Conservation (phyloP, 2,888 invertebrate genomes). For the Stenotaenia linearis region DNA sequence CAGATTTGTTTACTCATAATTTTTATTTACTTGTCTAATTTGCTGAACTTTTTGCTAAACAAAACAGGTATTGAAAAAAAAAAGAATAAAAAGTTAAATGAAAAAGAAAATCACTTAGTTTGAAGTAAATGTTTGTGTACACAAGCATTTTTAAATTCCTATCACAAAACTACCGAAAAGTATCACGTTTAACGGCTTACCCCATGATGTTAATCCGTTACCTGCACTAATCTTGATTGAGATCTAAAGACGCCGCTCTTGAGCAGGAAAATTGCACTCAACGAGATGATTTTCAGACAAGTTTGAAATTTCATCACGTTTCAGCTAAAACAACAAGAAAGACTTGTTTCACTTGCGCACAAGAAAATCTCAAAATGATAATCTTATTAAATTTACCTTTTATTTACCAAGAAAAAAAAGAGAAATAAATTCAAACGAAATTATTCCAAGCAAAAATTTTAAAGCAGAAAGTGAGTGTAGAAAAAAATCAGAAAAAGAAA, state of each 20-base stretch:
- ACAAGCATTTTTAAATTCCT: neutral
- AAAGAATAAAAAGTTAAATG: too few relatives aligned
- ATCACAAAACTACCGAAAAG: conserved; percentile 14
- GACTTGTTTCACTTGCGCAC: neutral
- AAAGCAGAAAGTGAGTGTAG: neutral
- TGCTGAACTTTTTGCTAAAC: too few relatives aligned
- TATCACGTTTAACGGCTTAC: conserved; percentile 23
- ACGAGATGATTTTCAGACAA: conserved; percentile 4
- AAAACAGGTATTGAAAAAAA: too few relatives aligned
- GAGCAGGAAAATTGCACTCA: conserved; percentile 10
- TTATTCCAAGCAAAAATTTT: neutral
- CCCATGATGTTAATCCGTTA: conserved; percentile 23
- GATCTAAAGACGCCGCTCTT: conserved; percentile 6
- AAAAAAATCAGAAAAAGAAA: neutral
- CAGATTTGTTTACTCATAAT: too few relatives aligned
- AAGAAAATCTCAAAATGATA: neutral
- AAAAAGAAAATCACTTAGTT: too few relatives aligned
- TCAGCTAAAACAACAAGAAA: neutral
- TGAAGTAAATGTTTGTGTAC: neutral
- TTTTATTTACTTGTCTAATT: too few relatives aligned
- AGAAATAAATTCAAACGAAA: neutral
- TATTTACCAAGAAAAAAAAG: neutral
- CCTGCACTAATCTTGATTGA: conserved; percentile 21
- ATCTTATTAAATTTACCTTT: neutral
- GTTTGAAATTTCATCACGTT: conserved; percentile 16